Evolutionary conservation across 2,888 invertebrate species (phyloP).

Genomic region (Coenonympha glycerion): DNA sequence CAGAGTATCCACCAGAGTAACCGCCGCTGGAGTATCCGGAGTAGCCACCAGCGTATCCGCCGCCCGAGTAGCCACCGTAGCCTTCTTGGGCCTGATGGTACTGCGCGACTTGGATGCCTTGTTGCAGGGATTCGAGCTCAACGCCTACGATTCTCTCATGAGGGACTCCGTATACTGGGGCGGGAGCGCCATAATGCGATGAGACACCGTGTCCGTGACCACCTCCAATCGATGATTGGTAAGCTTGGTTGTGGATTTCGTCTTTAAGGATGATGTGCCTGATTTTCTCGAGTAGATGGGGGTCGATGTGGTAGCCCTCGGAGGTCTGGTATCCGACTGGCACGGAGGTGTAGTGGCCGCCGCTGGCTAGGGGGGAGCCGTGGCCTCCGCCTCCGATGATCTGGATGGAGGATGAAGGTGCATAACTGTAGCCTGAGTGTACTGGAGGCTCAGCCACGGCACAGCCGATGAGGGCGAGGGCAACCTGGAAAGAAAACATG

Average conservation of each 20-base stretch:
- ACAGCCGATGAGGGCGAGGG: slow-evolving; percentile 85
- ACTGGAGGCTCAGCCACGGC: slow-evolving; percentile 86
- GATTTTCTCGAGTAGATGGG: slow-evolving; percentile 86
- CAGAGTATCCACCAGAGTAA: slow-evolving; percentile 29
- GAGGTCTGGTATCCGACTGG: slow-evolving; percentile 85
- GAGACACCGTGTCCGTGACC: slow-evolving; percentile 72
- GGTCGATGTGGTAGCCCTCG: slow-evolving; percentile 88
- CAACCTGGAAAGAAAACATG: slow-evolving; percentile 51
- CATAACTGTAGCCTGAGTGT: slow-evolving; percentile 80
- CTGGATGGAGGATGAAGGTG: slow-evolving; percentile 78
- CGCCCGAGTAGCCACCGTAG: slow-evolving; percentile 49
- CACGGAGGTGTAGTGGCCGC: slow-evolving; percentile 85
- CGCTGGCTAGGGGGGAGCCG: slow-evolving; percentile 71
- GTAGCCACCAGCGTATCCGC: slow-evolving; percentile 48
- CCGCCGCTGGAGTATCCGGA: slow-evolving; percentile 46
- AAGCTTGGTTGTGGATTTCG: slow-evolving; percentile 78
- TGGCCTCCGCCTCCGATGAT: slow-evolving; percentile 50
- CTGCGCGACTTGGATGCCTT: slow-evolving; percentile 91
- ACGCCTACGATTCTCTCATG: slow-evolving; percentile 84
- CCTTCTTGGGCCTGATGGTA: slow-evolving; percentile 84
- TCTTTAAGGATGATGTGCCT: slow-evolving; percentile 89
- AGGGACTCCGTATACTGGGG: slow-evolving; percentile 81
- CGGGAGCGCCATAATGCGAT: slow-evolving; percentile 80
- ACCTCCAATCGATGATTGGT: slow-evolving; percentile 62
- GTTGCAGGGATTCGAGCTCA: slow-evolving; percentile 88